Base-by-base conservation (phyloP, 2,888 invertebrate species). In the Eristalis pertinax region DNA sequence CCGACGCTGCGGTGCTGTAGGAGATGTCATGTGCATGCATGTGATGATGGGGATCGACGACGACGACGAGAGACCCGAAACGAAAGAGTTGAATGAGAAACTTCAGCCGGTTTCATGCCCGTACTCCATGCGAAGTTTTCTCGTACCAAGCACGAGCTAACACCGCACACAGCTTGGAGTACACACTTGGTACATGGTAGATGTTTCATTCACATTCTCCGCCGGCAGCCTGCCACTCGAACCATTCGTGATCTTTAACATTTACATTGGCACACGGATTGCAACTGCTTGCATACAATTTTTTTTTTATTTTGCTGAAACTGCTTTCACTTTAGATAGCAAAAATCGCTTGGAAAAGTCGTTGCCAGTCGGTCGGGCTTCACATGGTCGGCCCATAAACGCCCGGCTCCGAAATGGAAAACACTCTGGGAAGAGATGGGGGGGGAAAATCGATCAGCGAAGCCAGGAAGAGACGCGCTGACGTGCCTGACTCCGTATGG, bases 231-330 rank as follows among this genome's bases (percentile, higher is more conserved):
- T 82, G 13, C 77, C 63, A 70, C 77, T 78, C 60, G 19, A 70
- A 65, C 32, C 70, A 86, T 65, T 82, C 82, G 86, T 78, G 86
- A 86, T 86, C 86, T 86, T 86, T 86, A 75, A 82, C 70, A 86
- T 75, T 82, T 82, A 69, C 29, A 64, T 70, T 70, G 69, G 69
- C 50, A 65, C 72, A 68, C 56, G 70, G 56, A 38, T 62, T 86
- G 74, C 75, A 86, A 70, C 64, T 78, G 70, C 64, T 77, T 81
- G 22, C 43, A 43, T n/a, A 43, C 58, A 35, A 4, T 32, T 35
- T 62, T 84, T 65, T 60, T 72, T 62, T 7, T 11, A 11, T 62
- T 72, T 58, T 11, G 50, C 8, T 19, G n/a, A 43, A 67, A 77
- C 81, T 77, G 77, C 85, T 85, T 85, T 85, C 85, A 85, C 85